Base-by-base conservation (phyloP, 2,888 invertebrate genomes). In the Drosophila leonis region DNA sequence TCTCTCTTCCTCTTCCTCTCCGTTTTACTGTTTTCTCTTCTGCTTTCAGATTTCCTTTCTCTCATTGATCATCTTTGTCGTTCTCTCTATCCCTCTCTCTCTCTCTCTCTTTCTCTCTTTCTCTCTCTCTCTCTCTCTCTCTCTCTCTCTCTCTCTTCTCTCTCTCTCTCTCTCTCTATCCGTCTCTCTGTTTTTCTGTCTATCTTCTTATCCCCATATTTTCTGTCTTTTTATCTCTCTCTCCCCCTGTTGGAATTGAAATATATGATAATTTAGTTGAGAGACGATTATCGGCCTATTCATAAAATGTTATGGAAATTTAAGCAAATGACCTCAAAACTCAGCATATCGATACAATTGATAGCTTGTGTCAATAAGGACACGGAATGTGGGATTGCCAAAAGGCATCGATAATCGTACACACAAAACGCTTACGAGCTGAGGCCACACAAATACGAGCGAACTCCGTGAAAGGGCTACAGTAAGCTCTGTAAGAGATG, bases 391-490 rank as follows among this genome's bases (percentile, higher is more conserved):
- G 49, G n/a, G 33, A 75, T 74, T 70, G 63, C 63, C 65, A 41
- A 75, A 52, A 54, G 60, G 60, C 76, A 75, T 42, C 35, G 55
- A 56, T 69, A 75, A 75, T 75, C 76, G 60, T 31, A 51, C 49
- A 72, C 57, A 59, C 46, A 66, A 52, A 54, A 54, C 63, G 68
- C 55, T 55, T 51, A 70, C 31, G 39, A 44, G 61, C 48, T 68
- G 49, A 42, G 54, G 42, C 33, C 41, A 59, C 60, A 67, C 56
- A 61, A 69, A 61, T 69, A 52, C 56, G 55, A 59, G 33, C 66
- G 44, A 46, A 37, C 44, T 41, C 66, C 56, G 35, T 33, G 41
- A 42, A 60, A 18, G 35, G 59, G 29, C 48, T 20, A 24, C 24
- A 12, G n/a, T 33, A 41, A 20, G 63, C 6, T 20, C 24, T 12